Evolutionary conservation across 2,797 vertebrate species (phyloP), one percentile per base, ranked within the genome.

Genomic region (Lepus oiostolus): DNA sequence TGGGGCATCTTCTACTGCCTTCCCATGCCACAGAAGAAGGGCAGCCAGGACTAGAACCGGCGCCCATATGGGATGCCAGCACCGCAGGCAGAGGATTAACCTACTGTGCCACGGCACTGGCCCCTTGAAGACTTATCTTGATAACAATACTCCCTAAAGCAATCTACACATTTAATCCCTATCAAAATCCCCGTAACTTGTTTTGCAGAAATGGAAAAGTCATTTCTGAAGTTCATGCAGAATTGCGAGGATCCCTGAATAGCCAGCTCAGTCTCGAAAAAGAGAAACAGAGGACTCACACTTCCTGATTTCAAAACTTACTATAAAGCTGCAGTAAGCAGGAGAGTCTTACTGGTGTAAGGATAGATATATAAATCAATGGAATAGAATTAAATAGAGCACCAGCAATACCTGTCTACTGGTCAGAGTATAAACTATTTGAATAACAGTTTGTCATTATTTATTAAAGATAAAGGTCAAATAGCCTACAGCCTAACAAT

Each of bases 391-490:
- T 83, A 47, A 86, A 4, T 47, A 68, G 81, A 83, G 11, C 21
- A 75, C 19, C 30, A 67, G 47, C 28, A 75, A 58, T 75, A 22
- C 17, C 50, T 82, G 21, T 75, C 60, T 87, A 13, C 67, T 81
- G 22, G 26, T 93, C 67, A 74, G 30, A 85, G 52, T 70, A 1
- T 65, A 88, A 72, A 84, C 63, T 88, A 17, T 88, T 85, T 85
- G 30, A 58, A 72, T 77, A 84, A 54, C 74, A 72, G 12, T 76
- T 79, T 92, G 80, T 3, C 32, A 74, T 84, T 77, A 77, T 71
- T 95, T 88, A 67, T 84, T 84, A 63, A 38, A 92, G 30, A 82
- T 74, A 76, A 75, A 30, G 17, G 70, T 62, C 67, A 92, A 85
- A 79, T 74, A 62, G 4, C 38, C 60, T 85, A 8, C 14, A 63